Base-by-base conservation (phyloP, 2,797 vertebrate genomes). In the Falco berigora region DNA sequence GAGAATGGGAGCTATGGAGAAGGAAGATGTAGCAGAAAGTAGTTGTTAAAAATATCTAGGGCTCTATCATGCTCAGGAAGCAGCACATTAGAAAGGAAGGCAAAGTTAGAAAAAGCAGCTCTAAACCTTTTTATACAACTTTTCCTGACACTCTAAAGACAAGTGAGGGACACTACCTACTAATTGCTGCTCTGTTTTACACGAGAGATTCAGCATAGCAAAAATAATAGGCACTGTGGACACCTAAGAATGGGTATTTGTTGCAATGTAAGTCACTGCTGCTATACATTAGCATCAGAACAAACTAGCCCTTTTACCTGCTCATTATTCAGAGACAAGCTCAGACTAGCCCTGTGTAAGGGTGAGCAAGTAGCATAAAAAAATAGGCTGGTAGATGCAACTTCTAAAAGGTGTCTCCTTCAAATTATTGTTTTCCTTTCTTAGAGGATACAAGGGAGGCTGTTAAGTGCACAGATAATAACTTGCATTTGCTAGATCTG, bases 401-500 rank as follows among this genome's bases (percentile, higher is more conserved):
- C 82, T 88, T 89, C 42, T 62, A 23, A 83, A 68, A 88, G 16
- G 9, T 27, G 5, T 17, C 34, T 42, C 42, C 23, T 77, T 67
- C 53, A 68, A 71, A 72, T 56, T 34, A 67, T 8, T 36, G 8
- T 27, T 79, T 90, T 68, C 23, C 20, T 52, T 62, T 25, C 30
- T n/a, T 59, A 36, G 55, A 56, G 15, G 18, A 4, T 47, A 27
- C 0, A 0, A 46, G 63, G 36, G 53, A 42, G 49, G 10, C 16
- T 36, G 8, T 42, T 24, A 4, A 18, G 17, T n/a, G 62, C 13
- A 10, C 47, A 61, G 16, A 67, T 27, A 68, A 3, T 32, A 61
- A 42, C 19, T 25, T 49, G 30, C 12, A 5, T 74, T 68, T 56
- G 30, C 32, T 49, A 22, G 14, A 28, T 50, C 77, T 77, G 23